These are phyloP conservation scores for Cheiracanthium punctorium DNA, from an alignment of 2,888 invertebrate species.

Conservation along the genomic window DNA sequence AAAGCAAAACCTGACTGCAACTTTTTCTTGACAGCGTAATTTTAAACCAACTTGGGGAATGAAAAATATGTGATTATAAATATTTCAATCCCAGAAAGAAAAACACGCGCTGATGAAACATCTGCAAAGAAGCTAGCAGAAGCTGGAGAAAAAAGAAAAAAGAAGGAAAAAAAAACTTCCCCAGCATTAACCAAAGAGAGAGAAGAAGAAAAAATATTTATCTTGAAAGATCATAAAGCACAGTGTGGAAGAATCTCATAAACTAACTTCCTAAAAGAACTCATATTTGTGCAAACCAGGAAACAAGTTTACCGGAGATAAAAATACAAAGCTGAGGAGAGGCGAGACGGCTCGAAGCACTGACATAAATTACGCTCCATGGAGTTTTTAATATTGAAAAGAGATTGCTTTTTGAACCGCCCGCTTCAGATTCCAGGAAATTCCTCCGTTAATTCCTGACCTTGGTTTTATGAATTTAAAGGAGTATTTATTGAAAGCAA, in stretches of 20 bases:
- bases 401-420: too few species aligned
- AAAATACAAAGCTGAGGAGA: too few species aligned
- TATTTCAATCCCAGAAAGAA: not conserved
- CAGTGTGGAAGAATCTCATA: constrained; percentile 13
- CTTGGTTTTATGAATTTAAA: too few species aligned
- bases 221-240: constrained; percentile 12
- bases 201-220: not conserved
- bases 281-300: constrained; percentile 7
- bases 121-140: not conserved
- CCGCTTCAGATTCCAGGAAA: too few species aligned
- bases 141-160: not conserved
- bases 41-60: not conserved
- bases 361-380: too few species aligned
- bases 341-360: too few species aligned
- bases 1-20: too few species aligned
- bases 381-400: too few species aligned
- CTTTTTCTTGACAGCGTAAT: too few species aligned
- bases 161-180: not conserved
- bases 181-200: not conserved
- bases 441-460: too few species aligned
- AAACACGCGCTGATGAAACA: not conserved
- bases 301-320: too few species aligned
- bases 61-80: not conserved
- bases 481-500: too few species aligned
- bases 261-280: not conserved